Evolutionary conservation across 1,140 invertebrate genomes (phyloP), one percentile per base, ranked within the genome.

Genomic region (Leptopilina clavipes): DNA sequence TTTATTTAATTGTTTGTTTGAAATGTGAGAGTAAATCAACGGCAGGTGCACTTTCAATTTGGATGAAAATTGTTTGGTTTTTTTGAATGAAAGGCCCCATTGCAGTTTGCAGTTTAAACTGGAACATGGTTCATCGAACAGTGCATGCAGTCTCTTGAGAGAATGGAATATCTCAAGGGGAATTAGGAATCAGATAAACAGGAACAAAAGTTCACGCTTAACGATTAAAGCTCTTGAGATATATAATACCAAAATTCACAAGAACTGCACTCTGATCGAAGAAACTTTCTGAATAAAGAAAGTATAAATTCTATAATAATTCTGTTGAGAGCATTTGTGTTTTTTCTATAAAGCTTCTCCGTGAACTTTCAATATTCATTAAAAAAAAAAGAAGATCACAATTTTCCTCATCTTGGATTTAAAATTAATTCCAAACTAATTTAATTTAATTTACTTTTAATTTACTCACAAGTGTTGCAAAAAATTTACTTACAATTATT

Each of bases 181-280:
- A 65, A 65, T 65, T 31, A 65, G 22, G 59, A 65, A 65, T 65
- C 59, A 65, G 59, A 65, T 31, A 31, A 65, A 25, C 59, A 65
- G 22, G 8, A 65, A 65, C 56, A 65, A 65, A 65, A 65, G 59
- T 65, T 65, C 59, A 65, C 59, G 25, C 59, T 65, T 37, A 65
- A 65, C 59, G 25, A 65, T 65, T 65, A 31, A 65, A 65, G 59
- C 59, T 31, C 22, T 14, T 31, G 59, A 65, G 59, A 31, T 12
- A 40, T 40, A 40, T 65, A 65, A 37, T 25, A 65, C 12, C 14
- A 31, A 65, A 40, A 65, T 31, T 37, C 59, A 31, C 25, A 65
- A 65, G 59, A 65, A 65, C 59, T 65, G 22, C 25, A 65, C 22
- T 65, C 1, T 65, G 59, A 65, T 65, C 25, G 37, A 65, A 65